Conservation (phyloP, 2,888 invertebrate species). For the Byasa hedistus region DNA sequence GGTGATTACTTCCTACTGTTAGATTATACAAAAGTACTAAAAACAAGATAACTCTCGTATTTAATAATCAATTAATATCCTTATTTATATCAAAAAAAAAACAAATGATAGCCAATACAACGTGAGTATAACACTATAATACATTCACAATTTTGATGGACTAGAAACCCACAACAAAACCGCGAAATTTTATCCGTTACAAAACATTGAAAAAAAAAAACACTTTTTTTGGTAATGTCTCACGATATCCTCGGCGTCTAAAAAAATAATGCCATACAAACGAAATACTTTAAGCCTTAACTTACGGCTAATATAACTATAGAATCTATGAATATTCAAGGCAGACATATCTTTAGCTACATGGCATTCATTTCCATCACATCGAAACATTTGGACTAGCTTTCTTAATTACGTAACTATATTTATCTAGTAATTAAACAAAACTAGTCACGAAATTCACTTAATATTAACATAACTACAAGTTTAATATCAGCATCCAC, state of each 20-base stretch:
- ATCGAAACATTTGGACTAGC: slow-evolving; percentile 78
- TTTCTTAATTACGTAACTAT: slow-evolving; percentile 70
- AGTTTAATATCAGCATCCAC: slow-evolving; percentile 57
- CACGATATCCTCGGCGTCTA: slow-evolving; percentile 40
- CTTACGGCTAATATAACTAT: slow-evolving; percentile 36
- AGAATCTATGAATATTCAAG: slow-evolving; percentile 34
- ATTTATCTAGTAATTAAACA: slow-evolving; percentile 73
- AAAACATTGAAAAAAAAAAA: slow-evolving; percentile 42
- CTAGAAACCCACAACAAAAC: slow-evolving; percentile 74
- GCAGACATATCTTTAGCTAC: slow-evolving; percentile 56
- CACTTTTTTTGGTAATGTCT: slow-evolving; percentile 55
- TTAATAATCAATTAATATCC: slow-evolving; percentile 50
- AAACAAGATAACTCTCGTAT: slow-evolving; percentile 62
- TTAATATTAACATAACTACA: slow-evolving; percentile 52
- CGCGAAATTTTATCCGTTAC: slow-evolving; percentile 50
- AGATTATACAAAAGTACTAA: slow-evolving; percentile 71
- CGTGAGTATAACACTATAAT: slow-evolving; percentile 54
- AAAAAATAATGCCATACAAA: slow-evolving; percentile 44
- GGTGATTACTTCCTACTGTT: slow-evolving; percentile 73
- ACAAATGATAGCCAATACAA: slow-evolving; percentile 56
- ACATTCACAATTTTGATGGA: slow-evolving; percentile 73
- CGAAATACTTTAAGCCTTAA: slow-evolving; percentile 41
- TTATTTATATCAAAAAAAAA: slow-evolving; percentile 47
- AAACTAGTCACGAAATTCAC: slow-evolving; percentile 71
- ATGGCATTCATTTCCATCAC: slow-evolving; percentile 76